Evolutionary conservation across 2,113 vertebrate species (phyloP).

Genomic region (Labrus mixtus): DNA sequence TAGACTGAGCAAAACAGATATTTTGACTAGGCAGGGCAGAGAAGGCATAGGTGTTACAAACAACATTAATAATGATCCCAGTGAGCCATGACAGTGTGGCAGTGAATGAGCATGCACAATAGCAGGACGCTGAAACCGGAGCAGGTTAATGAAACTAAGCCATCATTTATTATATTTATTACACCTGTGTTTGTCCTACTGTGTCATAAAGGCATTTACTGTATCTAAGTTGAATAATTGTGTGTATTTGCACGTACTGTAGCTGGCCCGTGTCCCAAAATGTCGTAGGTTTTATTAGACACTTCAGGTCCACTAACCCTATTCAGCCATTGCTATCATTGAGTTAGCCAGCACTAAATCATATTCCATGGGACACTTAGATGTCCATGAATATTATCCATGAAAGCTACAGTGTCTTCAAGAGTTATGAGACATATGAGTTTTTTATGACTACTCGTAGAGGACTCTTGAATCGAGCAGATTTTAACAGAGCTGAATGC

Average conservation of each 20-base stretch:
- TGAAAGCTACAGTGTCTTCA: constrained; percentile 57
- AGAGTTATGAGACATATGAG: constrained; percentile 68
- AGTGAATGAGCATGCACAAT: neutral
- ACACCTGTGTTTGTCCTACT: neutral
- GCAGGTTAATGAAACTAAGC: constrained; percentile 5
- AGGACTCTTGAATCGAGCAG: constrained; percentile 55
- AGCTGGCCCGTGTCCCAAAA: constrained; percentile 5
- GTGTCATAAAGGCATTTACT: neutral
- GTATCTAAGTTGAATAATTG: neutral
- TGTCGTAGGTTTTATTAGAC: neutral
- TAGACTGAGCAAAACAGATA: neutral
- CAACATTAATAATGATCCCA: neutral
- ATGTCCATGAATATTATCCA: constrained; percentile 48
- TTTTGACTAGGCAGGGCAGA: too few relatives aligned
- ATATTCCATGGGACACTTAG: constrained; percentile 40
- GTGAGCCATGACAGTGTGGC: constrained; percentile 7
- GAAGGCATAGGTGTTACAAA: constrained; percentile 11
- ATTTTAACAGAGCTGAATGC: constrained; percentile 48
- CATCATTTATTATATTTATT: constrained; percentile 12
- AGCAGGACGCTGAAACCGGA: constrained; percentile 19
- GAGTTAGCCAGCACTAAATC: constrained; percentile 35
- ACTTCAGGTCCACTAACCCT: constrained; percentile 5
- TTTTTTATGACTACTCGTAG: constrained; percentile 63
- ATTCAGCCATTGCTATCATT: neutral
- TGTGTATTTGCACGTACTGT: constrained; percentile 9